phyloP scores from a whole-genome alignment of 2,797 vertebrate species.

The Dendrocincla tyrannina region DNA sequence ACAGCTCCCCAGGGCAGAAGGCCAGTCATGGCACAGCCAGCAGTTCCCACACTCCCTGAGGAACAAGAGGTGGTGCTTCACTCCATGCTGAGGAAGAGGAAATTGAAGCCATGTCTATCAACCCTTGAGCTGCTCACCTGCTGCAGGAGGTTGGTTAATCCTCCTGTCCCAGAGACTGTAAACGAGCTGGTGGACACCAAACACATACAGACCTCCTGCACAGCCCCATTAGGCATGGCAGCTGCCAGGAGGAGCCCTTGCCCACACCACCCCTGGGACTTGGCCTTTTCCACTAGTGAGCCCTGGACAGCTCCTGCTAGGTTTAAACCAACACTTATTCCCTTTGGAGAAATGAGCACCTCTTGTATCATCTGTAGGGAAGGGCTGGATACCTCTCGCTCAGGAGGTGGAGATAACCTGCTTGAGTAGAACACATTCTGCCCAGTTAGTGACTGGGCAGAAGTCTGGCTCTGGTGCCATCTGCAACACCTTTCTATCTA shows the following conservation, averaged over 20 bases:
- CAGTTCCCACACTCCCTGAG: neutral
- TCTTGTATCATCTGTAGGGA: neutral
- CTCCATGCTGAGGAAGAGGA: neutral
- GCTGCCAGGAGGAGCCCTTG: rapidly evolving
- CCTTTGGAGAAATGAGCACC: neutral
- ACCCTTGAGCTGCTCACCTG: neutral
- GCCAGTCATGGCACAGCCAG: neutral
- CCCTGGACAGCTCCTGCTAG: neutral
- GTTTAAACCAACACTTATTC: neutral
- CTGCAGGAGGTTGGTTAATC: neutral
- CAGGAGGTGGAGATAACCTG: neutral
- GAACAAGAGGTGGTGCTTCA: neutral
- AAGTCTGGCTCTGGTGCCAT: neutral
- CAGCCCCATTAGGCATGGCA: neutral
- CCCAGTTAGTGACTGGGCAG: neutral
- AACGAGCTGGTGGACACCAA: neutral
- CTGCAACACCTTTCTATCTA: neutral
- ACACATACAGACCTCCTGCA: neutral
- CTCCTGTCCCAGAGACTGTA: neutral
- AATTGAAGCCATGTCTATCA: neutral
- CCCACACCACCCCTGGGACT: neutral
- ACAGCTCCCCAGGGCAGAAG: neutral
- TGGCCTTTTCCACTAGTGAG: neutral
- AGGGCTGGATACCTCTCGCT: neutral
- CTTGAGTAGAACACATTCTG: neutral